Conservation (phyloP, 2,888 invertebrate genomes). For the Drosophila neonasuta region DNA sequence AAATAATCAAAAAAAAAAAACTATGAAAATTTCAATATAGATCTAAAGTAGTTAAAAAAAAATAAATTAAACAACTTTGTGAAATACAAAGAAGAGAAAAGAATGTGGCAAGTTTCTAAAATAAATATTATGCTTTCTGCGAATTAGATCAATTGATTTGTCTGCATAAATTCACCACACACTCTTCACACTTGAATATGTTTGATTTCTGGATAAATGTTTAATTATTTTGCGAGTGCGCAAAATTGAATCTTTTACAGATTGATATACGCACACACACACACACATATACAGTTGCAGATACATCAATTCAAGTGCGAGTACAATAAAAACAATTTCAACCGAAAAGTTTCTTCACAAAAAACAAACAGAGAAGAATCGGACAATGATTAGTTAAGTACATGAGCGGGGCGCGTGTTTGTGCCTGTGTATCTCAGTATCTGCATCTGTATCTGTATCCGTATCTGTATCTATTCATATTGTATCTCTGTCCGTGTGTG, state of each 20-base stretch:
- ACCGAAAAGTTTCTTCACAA: slow-evolving; percentile 50
- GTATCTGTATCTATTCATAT: slow-evolving; percentile 30
- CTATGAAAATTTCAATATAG: too few species aligned
- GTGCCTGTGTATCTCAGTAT: slow-evolving; percentile 20
- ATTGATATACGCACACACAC: slow-evolving; percentile 4
- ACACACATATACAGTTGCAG: slow-evolving; percentile 1
- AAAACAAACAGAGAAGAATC: slow-evolving; percentile 66
- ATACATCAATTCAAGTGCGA: slow-evolving; percentile 10
- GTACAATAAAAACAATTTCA: slow-evolving; percentile 59
- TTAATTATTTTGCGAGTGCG: slow-evolving; percentile 46
- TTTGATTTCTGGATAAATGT: slow-evolving; percentile 10
- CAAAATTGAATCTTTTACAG: slow-evolving; percentile 27
- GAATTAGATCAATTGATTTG: slow-evolving; percentile 11
- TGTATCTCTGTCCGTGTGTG: slow-evolving; percentile 35
- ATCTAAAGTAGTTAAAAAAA: too few species aligned
- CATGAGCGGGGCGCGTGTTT: slow-evolving; percentile 40
- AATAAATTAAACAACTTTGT: not conserved
- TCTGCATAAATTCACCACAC: not conserved
- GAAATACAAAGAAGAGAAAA: not conserved
- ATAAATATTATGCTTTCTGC: not conserved
- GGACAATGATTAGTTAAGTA: slow-evolving; percentile 69
- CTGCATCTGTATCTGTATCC: slow-evolving; percentile 28
- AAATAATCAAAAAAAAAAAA: not conserved
- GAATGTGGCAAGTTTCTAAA: not conserved
- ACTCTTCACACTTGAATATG: not conserved